Conservation (phyloP, 2,113 vertebrate species). For the Barnardius zonarius region DNA sequence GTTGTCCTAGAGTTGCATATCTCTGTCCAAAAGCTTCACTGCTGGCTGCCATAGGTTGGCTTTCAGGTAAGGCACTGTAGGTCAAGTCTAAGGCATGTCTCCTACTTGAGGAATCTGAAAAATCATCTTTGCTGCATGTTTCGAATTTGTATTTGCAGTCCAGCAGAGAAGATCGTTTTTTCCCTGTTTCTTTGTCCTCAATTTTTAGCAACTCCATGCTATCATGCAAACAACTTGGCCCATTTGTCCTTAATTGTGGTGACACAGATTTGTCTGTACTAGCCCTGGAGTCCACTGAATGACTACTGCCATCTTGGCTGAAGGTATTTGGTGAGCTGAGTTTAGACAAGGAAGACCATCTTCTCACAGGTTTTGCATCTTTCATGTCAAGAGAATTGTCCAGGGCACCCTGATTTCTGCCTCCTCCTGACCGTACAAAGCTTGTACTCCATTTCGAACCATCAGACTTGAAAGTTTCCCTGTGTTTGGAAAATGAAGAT, state of each 20-base stretch:
- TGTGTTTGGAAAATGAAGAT: constrained; percentile 73
- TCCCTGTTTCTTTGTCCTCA: constrained; percentile 74
- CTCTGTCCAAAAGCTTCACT: constrained; percentile 70
- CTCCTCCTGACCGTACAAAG: constrained; percentile 70
- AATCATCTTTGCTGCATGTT: constrained; percentile 74
- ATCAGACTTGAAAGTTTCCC: constrained; percentile 66
- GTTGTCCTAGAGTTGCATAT: constrained; percentile 74
- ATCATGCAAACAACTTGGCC: constrained; percentile 72
- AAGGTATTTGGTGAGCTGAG: constrained; percentile 73
- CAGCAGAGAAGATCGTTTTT: constrained; percentile 71
- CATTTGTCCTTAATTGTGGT: constrained; percentile 70
- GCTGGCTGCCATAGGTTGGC: constrained; percentile 46
- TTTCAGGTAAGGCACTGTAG: constrained; percentile 86
- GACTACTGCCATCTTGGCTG: constrained; percentile 43
- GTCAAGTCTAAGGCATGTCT: constrained; percentile 83
- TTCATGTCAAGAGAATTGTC: constrained; percentile 85
- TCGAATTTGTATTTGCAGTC: constrained; percentile 81
- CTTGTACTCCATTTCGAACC: constrained; percentile 76
- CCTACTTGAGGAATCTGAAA: constrained; percentile 75
- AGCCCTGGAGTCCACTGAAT: constrained; percentile 66
- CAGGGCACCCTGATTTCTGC: constrained; percentile 51
- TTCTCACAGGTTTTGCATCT: constrained; percentile 82
- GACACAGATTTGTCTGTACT: constrained; percentile 66
- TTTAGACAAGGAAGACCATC: constrained; percentile 91
- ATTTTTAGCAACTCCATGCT: constrained; percentile 76